These are phyloP conservation scores for Chromis chromis DNA, from an alignment of 2,797 vertebrate species.

Conservation along the genomic window DNA sequence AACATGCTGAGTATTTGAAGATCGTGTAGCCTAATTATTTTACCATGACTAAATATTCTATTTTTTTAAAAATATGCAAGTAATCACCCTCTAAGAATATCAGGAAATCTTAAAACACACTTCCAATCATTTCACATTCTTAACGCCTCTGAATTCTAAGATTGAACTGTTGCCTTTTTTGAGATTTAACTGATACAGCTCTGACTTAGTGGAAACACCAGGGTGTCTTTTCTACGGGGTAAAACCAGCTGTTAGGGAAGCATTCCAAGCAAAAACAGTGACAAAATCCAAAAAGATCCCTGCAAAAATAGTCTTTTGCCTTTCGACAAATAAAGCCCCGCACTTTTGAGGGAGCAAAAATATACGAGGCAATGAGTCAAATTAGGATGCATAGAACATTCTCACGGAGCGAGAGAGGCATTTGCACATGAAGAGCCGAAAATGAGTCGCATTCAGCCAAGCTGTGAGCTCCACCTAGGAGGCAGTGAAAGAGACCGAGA, in stretches of 20 bases:
- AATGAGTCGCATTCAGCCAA: slow-evolving; percentile 83
- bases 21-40: background rate
- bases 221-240: slow-evolving; percentile 34
- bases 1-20: background rate
- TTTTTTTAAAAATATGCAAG: background rate
- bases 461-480: slow-evolving; percentile 83
- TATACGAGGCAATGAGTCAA: slow-evolving; percentile 73
- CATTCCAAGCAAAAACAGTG: slow-evolving; percentile 43
- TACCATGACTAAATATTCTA: slow-evolving; percentile 1
- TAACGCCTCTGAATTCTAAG: slow-evolving; percentile 18
- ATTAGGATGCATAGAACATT: slow-evolving; percentile 82
- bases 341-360: slow-evolving; percentile 60
- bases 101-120: background rate
- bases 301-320: slow-evolving; percentile 41
- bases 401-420: slow-evolving; percentile 67
- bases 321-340: slow-evolving; percentile 64
- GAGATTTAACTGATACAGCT: slow-evolving; percentile 23
- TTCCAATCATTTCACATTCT: background rate
- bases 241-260: slow-evolving; percentile 60
- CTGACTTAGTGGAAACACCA: slow-evolving; percentile 25
- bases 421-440: slow-evolving; percentile 84
- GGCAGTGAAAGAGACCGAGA: slow-evolving; percentile 80
- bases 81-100: slow-evolving; percentile 2
- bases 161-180: slow-evolving; percentile 2
- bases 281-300: slow-evolving; percentile 56